These are phyloP conservation scores for Rhinogobius similis DNA, from an alignment of 2,113 vertebrate species.

Conservation along the genomic window DNA sequence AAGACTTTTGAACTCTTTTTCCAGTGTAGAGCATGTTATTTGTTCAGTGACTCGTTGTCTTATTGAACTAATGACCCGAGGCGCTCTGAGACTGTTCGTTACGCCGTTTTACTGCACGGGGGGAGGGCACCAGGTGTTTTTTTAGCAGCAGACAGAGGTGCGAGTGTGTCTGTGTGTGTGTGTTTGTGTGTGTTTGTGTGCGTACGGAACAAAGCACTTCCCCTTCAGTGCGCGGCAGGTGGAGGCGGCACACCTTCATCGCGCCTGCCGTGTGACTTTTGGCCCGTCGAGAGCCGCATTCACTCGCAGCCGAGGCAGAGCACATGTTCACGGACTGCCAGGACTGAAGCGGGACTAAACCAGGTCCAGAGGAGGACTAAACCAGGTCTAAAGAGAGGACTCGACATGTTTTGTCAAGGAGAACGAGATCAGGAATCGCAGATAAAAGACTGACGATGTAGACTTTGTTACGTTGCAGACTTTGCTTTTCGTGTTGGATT, in stretches of 20 bases:
- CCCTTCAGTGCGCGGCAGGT: constrained; percentile 24
- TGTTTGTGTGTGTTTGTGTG: neutral
- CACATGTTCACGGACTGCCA: too few species aligned
- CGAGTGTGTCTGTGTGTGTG: constrained; percentile 8
- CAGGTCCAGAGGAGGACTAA: too few species aligned
- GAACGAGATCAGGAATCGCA: too few species aligned
- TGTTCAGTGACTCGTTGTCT: neutral
- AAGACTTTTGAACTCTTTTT: too few species aligned
- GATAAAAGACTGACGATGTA: too few species aligned
- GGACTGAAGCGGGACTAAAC: too few species aligned
- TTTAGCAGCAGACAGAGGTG: neutral
- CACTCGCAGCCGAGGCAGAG: neutral
- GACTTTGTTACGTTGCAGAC: too few species aligned
- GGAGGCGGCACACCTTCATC: constrained; percentile 42
- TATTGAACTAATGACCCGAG: constrained; percentile 9
- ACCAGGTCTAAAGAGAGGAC: too few species aligned
- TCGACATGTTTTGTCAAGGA: too few species aligned
- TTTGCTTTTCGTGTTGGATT: too few species aligned
- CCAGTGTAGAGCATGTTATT: too few species aligned
- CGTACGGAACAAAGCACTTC: constrained; percentile 40
- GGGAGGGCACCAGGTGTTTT: constrained; percentile 38
- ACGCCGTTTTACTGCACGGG: constrained; percentile 29
- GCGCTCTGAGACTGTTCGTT: neutral
- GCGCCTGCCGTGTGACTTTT: constrained; percentile 39
- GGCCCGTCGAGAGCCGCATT: constrained; percentile 12